Conservation (phyloP, 2,113 vertebrate species). For the Triplophysa dalaica region DNA sequence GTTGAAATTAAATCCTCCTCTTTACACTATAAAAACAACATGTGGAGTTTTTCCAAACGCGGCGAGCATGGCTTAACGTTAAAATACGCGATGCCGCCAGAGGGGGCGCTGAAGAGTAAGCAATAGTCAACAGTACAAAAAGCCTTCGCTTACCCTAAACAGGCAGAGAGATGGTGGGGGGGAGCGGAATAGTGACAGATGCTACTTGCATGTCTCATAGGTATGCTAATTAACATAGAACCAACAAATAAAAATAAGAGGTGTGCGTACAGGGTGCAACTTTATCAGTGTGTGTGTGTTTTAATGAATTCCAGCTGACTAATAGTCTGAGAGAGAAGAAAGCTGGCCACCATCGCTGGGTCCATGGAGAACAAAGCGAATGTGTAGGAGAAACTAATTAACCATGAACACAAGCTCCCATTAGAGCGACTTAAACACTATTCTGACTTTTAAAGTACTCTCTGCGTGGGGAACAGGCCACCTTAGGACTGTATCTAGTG, state of each 20-base stretch:
- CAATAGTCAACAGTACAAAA: not conserved
- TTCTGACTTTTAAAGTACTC: conserved; percentile 25
- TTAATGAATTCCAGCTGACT: conserved; percentile 60
- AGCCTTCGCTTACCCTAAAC: not conserved
- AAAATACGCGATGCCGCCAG: not conserved
- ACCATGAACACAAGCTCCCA: conserved; percentile 52
- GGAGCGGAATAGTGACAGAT: conserved; percentile 70
- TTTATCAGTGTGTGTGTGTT: conserved; percentile 28
- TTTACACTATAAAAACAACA: not conserved
- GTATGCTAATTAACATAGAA: conserved; percentile 74
- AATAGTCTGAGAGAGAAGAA: conserved; percentile 54
- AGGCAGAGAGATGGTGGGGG: conserved; percentile 24
- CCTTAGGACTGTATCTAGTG: not conserved
- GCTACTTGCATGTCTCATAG: conserved; percentile 79
- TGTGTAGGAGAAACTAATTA: conserved; percentile 59
- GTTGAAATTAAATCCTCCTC: not conserved
- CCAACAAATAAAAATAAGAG: conserved; percentile 49
- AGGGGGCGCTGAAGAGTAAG: conserved; percentile 19
- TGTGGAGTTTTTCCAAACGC: conserved; percentile 1
- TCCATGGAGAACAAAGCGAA: conserved; percentile 48
- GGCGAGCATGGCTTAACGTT: not conserved
- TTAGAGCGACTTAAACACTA: conserved; percentile 31
- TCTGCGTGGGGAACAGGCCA: not conserved
- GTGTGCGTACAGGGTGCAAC: conserved; percentile 29
- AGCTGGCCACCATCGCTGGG: conserved; percentile 48